These are phyloP conservation scores for Polia nebulosa DNA, from an alignment of 2,888 invertebrate genomes.

Conservation along the genomic window DNA sequence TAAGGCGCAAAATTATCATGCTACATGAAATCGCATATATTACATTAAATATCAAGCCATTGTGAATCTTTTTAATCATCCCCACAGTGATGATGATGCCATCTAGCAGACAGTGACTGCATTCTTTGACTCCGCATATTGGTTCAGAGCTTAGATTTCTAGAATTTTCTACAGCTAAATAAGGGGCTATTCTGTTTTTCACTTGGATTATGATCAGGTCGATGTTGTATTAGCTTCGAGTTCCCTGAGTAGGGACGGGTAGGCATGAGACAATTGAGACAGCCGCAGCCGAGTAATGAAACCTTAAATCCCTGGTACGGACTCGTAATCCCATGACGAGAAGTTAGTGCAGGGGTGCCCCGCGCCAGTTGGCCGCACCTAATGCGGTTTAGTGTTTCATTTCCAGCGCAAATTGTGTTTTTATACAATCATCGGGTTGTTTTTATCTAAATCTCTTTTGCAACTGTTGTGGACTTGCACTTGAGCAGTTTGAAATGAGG, in stretches of 20 bases:
- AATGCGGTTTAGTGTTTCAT: constrained; percentile 90
- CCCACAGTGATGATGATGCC: not conserved
- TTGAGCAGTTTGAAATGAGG: constrained; percentile 25
- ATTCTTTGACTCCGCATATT: not conserved
- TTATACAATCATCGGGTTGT: constrained; percentile 81
- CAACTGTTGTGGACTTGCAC: constrained; percentile 57
- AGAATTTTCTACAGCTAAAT: not conserved
- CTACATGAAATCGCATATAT: not conserved
- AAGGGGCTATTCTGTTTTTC: not conserved
- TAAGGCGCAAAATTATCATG: not conserved
- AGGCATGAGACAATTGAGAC: constrained; percentile 67
- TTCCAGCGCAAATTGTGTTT: constrained; percentile 88
- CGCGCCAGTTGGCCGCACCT: constrained; percentile 86
- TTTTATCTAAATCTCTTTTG: constrained; percentile 80
- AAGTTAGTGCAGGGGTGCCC: constrained; percentile 83
- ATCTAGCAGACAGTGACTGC: not conserved
- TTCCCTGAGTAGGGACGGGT: constrained; percentile 63
- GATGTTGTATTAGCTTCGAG: constrained; percentile 47
- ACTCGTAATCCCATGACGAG: constrained; percentile 90
- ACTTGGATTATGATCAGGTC: not conserved
- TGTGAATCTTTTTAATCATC: not conserved
- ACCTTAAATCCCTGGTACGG: constrained; percentile 91
- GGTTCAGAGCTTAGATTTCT: not conserved
- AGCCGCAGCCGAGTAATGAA: constrained; percentile 86
- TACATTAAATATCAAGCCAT: not conserved